These are phyloP conservation scores for Antrozous pallidus DNA, from an alignment of 2,797 vertebrate species.

Conservation along the genomic window DNA sequence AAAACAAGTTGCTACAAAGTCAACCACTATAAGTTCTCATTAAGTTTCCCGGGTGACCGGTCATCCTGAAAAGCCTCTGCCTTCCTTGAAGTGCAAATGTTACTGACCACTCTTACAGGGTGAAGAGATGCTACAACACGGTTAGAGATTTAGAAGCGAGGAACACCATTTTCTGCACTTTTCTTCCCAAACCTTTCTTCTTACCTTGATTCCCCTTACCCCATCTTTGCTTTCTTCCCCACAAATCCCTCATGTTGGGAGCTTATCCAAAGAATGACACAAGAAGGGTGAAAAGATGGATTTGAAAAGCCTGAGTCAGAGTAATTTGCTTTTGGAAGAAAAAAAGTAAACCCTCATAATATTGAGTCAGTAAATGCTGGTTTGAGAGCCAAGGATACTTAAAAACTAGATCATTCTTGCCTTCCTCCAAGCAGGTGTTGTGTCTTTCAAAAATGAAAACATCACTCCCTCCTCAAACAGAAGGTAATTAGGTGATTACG, in stretches of 20 bases:
- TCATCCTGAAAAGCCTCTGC: not conserved
- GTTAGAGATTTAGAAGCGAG: not conserved
- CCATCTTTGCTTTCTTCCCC: not conserved
- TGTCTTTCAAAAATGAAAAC: constrained; percentile 43
- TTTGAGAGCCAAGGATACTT: not conserved
- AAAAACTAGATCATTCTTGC: not conserved
- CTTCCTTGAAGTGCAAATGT: constrained; percentile 57
- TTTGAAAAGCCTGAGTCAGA: not conserved
- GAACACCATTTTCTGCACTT: not conserved
- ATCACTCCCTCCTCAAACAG: constrained; percentile 20
- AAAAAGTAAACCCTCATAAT: not conserved
- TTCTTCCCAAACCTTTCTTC: not conserved
- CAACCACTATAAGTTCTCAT: constrained; percentile 59
- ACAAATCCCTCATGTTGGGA: not conserved
- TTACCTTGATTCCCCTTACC: not conserved
- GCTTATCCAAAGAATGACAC: not conserved
- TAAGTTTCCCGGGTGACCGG: constrained; percentile 54
- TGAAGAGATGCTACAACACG: not conserved
- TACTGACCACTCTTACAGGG: not conserved
- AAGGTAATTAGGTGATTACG: constrained; percentile 36
- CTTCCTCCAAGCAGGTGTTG: constrained; percentile 38
- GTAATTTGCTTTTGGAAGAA: not conserved
- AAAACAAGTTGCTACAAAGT: constrained; percentile 50
- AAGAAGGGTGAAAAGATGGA: not conserved
- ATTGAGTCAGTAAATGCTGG: not conserved